phyloP scores from a whole-genome alignment of 1,140 invertebrate species.

The Protaetia brevitarsis region DNA sequence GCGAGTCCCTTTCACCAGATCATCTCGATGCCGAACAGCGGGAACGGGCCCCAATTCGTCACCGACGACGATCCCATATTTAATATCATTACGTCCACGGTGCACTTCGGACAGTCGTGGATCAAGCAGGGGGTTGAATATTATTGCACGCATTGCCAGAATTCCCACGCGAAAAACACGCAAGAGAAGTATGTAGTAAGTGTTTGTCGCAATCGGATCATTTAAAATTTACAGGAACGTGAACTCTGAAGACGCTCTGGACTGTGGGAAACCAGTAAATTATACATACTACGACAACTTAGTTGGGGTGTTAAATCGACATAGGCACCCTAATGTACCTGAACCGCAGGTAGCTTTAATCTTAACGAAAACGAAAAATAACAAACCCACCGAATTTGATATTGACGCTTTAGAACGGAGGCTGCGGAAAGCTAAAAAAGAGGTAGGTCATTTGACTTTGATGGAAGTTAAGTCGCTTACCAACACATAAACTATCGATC shows the following conservation, averaged over 20 bases:
- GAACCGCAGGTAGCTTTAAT: slow-evolving; percentile 69
- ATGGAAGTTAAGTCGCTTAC: slow-evolving; percentile 4
- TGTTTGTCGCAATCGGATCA: background rate
- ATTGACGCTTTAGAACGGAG: slow-evolving; percentile 73
- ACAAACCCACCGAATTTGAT: slow-evolving; percentile 68
- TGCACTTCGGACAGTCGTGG: slow-evolving; percentile 61
- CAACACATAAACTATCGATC: background rate
- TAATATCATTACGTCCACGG: slow-evolving; percentile 63
- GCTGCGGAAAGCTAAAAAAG: slow-evolving; percentile 76
- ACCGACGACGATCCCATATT: slow-evolving; percentile 60
- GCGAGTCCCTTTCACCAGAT: slow-evolving; percentile 55
- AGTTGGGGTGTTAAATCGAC: slow-evolving; percentile 73
- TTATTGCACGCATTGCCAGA: slow-evolving; percentile 44
- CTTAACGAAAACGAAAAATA: slow-evolving; percentile 68
- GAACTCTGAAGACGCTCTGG: slow-evolving; percentile 61
- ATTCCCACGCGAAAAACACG: slow-evolving; percentile 27
- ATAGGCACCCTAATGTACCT: slow-evolving; percentile 57
- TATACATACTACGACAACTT: slow-evolving; percentile 86
- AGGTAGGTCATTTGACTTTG: slow-evolving; percentile 58
- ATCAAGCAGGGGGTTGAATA: slow-evolving; percentile 52
- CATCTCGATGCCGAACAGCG: slow-evolving; percentile 47
- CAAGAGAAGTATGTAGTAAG: background rate
- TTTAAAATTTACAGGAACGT: background rate
- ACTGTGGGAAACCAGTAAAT: slow-evolving; percentile 84
- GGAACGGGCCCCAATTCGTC: slow-evolving; percentile 47